Evolutionary conservation across 2,797 vertebrate species (phyloP).

Genomic region (Percopsis omiscomaycus): DNA sequence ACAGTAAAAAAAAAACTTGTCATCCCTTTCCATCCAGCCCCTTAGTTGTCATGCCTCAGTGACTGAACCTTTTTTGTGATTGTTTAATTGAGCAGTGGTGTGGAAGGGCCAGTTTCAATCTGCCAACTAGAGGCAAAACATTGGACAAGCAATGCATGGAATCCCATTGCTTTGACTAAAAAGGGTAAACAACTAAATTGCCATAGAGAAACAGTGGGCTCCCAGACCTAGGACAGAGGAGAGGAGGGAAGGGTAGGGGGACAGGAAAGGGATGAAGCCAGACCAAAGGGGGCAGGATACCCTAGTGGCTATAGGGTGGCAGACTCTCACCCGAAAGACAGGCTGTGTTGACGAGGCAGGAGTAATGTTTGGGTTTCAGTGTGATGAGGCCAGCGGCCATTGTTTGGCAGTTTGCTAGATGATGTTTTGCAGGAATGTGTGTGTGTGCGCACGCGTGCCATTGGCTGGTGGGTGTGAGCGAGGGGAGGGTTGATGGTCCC

Average conservation of each 20-base stretch:
- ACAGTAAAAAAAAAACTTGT: too few relatives aligned
- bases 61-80: constrained; percentile 40
- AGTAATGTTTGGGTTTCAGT: constrained; percentile 37
- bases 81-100: constrained; percentile 54
- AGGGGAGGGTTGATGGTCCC: constrained; percentile 47
- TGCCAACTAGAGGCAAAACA: constrained; percentile 36
- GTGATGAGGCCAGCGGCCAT: constrained; percentile 43
- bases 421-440: constrained; percentile 53
- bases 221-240: constrained; percentile 48
- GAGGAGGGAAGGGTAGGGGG: constrained; percentile 1
- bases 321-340: too few relatives aligned
- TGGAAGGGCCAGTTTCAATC: constrained; percentile 41
- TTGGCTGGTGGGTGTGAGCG: constrained; percentile 27
- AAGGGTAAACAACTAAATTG: constrained; percentile 61
- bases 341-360: background rate
- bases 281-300: too few relatives aligned
- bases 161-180: constrained; percentile 64
- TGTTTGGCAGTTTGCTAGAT: constrained; percentile 14
- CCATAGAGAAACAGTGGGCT: constrained; percentile 50
- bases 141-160: constrained; percentile 57
- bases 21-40: too few relatives aligned
- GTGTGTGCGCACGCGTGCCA: constrained; percentile 1
- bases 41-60: background rate
- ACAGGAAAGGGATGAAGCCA: constrained; percentile 17
- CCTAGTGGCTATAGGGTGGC: too few relatives aligned